These are phyloP conservation scores for Apocheima hispidaria DNA, from an alignment of 2,888 invertebrate genomes.

Conservation along the genomic window DNA sequence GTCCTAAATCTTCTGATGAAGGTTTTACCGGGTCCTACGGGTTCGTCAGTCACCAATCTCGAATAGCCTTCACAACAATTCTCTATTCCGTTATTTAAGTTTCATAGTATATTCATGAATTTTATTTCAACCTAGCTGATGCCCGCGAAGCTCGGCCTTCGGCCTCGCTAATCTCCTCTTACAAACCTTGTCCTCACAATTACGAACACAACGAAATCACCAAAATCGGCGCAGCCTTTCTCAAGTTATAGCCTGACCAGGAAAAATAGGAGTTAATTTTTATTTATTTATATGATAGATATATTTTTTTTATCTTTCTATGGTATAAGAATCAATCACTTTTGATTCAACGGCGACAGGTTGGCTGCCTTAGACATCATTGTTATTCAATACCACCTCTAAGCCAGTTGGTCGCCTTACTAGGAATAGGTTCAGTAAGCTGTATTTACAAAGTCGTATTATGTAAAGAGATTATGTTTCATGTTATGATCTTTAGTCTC, in stretches of 20 bases:
- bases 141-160: too few relatives aligned
- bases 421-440: not conserved
- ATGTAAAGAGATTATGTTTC: not conserved
- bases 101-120: not conserved
- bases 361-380: conserved; percentile 6
- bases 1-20: not conserved
- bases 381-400: conserved; percentile 1
- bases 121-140: too few relatives aligned
- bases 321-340: not conserved
- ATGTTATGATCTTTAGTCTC: not conserved
- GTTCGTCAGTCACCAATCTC: not conserved
- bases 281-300: too few relatives aligned
- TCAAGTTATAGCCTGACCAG: too few relatives aligned
- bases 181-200: too few relatives aligned
- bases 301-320: not conserved
- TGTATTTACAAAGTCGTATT: too few relatives aligned
- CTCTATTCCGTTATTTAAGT: not conserved
- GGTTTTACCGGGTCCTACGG: conserved; percentile 5
- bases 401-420: not conserved
- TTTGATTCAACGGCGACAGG: not conserved
- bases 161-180: too few relatives aligned
- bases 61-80: not conserved
- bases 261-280: too few relatives aligned
- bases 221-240: too few relatives aligned
- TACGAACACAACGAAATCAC: too few relatives aligned